phyloP scores from a whole-genome alignment of 2,113 vertebrate species.

The Campylomormyrus numenius region DNA sequence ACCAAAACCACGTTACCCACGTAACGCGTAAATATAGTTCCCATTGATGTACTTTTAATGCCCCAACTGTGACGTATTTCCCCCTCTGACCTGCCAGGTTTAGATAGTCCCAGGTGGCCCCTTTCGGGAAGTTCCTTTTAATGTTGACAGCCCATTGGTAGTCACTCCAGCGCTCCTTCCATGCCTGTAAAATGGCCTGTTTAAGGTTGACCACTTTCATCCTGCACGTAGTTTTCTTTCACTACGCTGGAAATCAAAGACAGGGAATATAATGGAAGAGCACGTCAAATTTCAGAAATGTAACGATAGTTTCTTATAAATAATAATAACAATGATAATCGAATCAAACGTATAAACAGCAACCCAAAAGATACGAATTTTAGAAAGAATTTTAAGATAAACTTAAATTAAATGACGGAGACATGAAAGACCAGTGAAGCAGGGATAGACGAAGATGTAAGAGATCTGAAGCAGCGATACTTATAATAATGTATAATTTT shows the following conservation, averaged over 20 bases:
- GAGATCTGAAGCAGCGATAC: not conserved
- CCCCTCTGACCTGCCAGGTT: slow-evolving; percentile 78
- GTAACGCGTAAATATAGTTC: not conserved
- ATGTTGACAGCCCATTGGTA: slow-evolving; percentile 97
- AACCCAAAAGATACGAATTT: not conserved
- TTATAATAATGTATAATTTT: not conserved
- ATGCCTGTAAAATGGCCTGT: slow-evolving; percentile 92
- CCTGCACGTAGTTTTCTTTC: slow-evolving; percentile 17
- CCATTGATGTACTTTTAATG: not conserved
- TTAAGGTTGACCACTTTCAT: slow-evolving; percentile 97
- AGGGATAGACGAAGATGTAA: not conserved
- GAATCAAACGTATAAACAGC: not conserved
- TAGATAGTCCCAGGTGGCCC: slow-evolving; percentile 91
- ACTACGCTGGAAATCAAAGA: not conserved
- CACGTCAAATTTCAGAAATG: not conserved
- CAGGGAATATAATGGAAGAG: not conserved
- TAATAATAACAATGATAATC: not conserved
- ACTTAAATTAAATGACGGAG: not conserved
- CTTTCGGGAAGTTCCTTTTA: slow-evolving; percentile 91
- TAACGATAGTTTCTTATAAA: not conserved
- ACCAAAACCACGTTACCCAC: not conserved
- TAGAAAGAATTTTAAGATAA: too few relatives aligned
- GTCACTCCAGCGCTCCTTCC: slow-evolving; percentile 95
- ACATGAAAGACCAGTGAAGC: not conserved
- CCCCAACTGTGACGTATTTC: not conserved